These are phyloP conservation scores for Mallotus villosus DNA, from an alignment of 2,797 vertebrate species.

Conservation along the genomic window DNA sequence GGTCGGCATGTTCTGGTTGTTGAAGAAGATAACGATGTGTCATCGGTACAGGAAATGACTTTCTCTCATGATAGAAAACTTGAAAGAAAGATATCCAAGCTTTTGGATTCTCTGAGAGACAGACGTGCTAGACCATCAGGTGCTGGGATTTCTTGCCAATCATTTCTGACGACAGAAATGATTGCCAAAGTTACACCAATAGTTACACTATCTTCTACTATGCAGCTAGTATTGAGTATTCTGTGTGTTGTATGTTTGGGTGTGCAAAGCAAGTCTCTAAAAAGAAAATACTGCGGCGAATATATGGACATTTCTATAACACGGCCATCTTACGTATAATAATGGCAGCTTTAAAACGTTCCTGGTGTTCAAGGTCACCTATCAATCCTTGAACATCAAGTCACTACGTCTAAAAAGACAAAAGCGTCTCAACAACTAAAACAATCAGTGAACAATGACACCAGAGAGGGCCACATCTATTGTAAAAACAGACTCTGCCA, in stretches of 20 bases:
- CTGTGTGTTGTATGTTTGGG: no score
- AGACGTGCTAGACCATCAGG: background rate
- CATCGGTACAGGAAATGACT: background rate
- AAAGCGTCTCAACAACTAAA: background rate
- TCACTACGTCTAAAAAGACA: no score
- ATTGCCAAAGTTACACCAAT: conserved; percentile 11
- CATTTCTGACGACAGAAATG: conserved; percentile 8
- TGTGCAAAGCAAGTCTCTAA: no score
- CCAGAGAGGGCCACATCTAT: background rate
- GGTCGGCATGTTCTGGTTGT: background rate
- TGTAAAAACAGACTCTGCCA: background rate
- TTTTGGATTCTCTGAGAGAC: background rate
- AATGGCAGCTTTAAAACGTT: no score
- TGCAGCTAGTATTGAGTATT: no score
- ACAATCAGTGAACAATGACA: background rate
- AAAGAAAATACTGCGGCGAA: no score
- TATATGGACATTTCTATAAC: no score
- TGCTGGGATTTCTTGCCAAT: no score
- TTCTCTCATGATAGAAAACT: background rate
- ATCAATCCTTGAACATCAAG: no score
- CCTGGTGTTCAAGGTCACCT: no score
- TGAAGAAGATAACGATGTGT: background rate
- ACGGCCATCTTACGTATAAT: no score
- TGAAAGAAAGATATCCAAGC: background rate
- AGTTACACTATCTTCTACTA: no score